Evolutionary conservation across 2,113 vertebrate genomes (phyloP).

Genomic region (Chitala chitala): DNA sequence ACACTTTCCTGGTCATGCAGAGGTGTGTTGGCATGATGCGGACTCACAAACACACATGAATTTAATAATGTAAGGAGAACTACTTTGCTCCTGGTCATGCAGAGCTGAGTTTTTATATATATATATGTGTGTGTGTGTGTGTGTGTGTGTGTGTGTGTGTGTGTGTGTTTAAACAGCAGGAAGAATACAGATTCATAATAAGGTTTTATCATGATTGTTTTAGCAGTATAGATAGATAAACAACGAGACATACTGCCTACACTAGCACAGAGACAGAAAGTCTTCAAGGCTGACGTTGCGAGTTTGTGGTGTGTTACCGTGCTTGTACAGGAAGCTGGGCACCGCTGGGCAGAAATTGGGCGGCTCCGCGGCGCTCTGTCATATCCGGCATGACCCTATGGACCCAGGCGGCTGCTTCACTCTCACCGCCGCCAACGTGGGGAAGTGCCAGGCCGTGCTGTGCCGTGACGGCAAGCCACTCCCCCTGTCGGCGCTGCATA

Average conservation of each 20-base stretch:
- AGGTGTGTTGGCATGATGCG: conserved; percentile 67
- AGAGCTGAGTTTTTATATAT: no score
- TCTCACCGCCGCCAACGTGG: conserved; percentile 90
- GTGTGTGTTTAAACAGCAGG: no score
- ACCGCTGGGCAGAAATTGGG: conserved; percentile 95
- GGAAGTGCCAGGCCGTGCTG: conserved; percentile 91
- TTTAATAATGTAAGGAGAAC: background rate
- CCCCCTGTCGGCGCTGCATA: conserved; percentile 79
- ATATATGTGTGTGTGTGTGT: background rate
- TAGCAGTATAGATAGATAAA: no score
- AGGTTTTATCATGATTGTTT: no score
- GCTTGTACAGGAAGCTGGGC: conserved; percentile 77
- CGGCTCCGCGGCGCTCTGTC: conserved; percentile 90
- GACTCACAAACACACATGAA: background rate
- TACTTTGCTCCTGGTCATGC: background rate
- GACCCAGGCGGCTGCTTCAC: conserved; percentile 89
- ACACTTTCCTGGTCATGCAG: conserved; percentile 96
- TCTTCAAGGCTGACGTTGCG: background rate
- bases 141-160: conserved; percentile 6
- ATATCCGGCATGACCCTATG: conserved; percentile 90
- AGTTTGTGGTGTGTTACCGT: no score
- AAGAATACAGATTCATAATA: no score
- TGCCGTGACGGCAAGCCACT: conserved; percentile 89
- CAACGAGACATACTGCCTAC: no score
- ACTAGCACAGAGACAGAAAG: background rate